Evolutionary conservation across 2,888 invertebrate species (phyloP).

Genomic region (Drosophila austrosaltans): DNA sequence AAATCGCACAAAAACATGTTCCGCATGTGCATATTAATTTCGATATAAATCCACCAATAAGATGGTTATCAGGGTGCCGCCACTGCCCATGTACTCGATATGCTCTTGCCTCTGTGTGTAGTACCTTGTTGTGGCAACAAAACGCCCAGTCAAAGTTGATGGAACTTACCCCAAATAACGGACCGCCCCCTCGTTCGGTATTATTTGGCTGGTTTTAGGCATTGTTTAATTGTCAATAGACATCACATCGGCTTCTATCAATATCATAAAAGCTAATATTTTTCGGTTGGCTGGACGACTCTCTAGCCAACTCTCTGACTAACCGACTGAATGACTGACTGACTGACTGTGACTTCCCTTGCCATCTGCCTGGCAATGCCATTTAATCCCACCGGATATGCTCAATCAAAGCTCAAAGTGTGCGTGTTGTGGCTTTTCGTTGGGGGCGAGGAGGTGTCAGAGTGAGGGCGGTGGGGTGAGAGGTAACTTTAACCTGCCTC

Average conservation of each 20-base stretch:
- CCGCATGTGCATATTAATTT: constrained; percentile 62
- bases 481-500: constrained; percentile 48
- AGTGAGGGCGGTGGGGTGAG: constrained; percentile 50
- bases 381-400: constrained; percentile 82
- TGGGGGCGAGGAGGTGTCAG: constrained; percentile 23
- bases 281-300: constrained; percentile 76
- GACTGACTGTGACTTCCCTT: constrained; percentile 53
- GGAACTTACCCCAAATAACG: constrained; percentile 48
- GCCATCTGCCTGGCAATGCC: constrained; percentile 58
- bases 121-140: constrained; percentile 53
- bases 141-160: constrained; percentile 51
- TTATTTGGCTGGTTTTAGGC: constrained; percentile 29
- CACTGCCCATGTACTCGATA: constrained; percentile 37
- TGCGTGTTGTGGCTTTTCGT: constrained; percentile 43
- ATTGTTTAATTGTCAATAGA: constrained; percentile 83
- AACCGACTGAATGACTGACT: constrained; percentile 38
- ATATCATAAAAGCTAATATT: constrained; percentile 82
- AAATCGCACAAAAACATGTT: constrained; percentile 11
- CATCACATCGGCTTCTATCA: constrained; percentile 81
- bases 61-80: constrained; percentile 54
- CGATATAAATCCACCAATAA: constrained; percentile 44
- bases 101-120: background rate
- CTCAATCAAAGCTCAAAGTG: constrained; percentile 82
- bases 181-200: constrained; percentile 39
- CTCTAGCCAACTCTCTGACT: constrained; percentile 31